Base-by-base conservation (phyloP, 1,140 invertebrate species). In the Calliphora vicina region DNA sequence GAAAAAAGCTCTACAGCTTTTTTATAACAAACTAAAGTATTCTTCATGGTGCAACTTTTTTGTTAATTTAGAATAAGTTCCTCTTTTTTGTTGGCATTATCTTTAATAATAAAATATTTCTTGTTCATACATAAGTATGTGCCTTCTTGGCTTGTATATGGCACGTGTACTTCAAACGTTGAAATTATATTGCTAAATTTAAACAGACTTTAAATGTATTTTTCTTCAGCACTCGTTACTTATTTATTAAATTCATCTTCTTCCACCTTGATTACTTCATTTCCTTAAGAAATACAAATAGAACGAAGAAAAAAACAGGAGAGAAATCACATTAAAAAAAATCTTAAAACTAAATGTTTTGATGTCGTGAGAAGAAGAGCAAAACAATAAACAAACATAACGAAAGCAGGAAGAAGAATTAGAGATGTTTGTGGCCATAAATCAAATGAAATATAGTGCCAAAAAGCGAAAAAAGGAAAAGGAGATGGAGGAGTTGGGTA, bases 381-480 rank as follows among this genome's bases (percentile, higher is more conserved):
- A n/a, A n/a, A n/a, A 6, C 0, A 35, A 35, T 35, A 35, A 8
- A 35, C 9, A 67, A 67, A 67, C 61, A 23, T 23, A 57, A n/a
- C 13, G 45, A 12, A 10, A 57, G 15, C 13, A 5, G 45, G 17
- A n/a, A n/a, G 45, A 57, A 17, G 45, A 6, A 50, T 67, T 67
- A 67, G 61, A 84, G 57, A 89, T 89, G 88, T 86, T 89, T 84
- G 82, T 89, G 85, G 88, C 87, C 27, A 87, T 89, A 81, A 89
- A 89, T 86, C 88, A 89, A 86, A 89, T 83, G 61, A 81, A 76
- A 35, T 61, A 76, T 29, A 74, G 61, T 20, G 84, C 82, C 74
- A 88, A 27, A 80, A 86, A 78, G 87, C 86, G 81, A 83, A 87
- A 83, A 85, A 85, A 82, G 82, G 81, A 27, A 26, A 74, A 13